Base-by-base conservation (phyloP, 2,888 invertebrate species). In the Reticulitermes lucifugus region DNA sequence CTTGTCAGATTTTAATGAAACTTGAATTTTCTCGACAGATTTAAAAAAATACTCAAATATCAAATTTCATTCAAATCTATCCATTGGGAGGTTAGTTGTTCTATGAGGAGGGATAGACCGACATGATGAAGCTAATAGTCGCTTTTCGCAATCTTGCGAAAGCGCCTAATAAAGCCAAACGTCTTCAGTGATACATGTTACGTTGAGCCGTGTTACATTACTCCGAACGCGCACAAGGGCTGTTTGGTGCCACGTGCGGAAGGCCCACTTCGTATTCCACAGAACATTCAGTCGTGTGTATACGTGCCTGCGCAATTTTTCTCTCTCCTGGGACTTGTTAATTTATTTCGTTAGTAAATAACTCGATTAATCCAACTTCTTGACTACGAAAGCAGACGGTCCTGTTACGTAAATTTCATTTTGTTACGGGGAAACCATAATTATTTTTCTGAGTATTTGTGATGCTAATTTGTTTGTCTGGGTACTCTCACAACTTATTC, bases 321-420 rank as follows among this genome's bases (percentile, higher is more conserved):
- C 21, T 29, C 21, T 73, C 73, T 73, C 18, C 41, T 73, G 41
- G 73, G 73, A 41, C 14, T 73, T 73, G 41, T 18, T 73, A 41
- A 73, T 73, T 73, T 73, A 73, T 73, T 73, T 73, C 18, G 73
- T 73, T 73, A 41, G 21, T 29, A 73, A 73, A 73, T 73, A 73
- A 73, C 73, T 41, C 29, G 41, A 73, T 73, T 35, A 35, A 29
- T 41, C 0, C 73, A 41, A 70, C 9, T 46, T 46, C 46, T 46
- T 46, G 46, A 46, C 46, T 12, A 12, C 25, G 41, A 35, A 73
- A 21, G 14, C 22, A 41, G 73, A 73, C 73, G 18, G 41, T 2
- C 29, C 10, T 18, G 73, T 73, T 73, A 29, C 41, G 41, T 41
- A 41, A 73, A 41, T 73, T 73, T 73, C 10, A 35, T 73, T 73